phyloP scores from a whole-genome alignment of 2,888 invertebrate genomes.

The Tachina lurida region DNA sequence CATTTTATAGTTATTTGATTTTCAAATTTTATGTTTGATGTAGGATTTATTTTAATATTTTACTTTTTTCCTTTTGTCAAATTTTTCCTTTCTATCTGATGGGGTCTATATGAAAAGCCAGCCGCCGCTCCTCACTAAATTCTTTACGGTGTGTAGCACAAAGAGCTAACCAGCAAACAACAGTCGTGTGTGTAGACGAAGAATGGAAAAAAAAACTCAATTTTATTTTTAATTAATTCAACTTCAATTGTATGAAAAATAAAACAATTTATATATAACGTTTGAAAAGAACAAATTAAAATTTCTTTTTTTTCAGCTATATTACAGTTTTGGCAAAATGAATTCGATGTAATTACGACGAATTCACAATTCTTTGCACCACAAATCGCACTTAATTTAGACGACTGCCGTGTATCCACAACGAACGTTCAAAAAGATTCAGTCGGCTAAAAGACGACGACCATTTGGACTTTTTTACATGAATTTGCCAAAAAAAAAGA shows the following conservation, averaged over 20 bases:
- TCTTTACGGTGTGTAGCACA: conserved; percentile 74
- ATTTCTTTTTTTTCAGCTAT: conserved; percentile 45
- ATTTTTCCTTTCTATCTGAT: conserved; percentile 60
- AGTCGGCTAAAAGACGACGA: conserved; percentile 71
- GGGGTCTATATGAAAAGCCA: conserved; percentile 63
- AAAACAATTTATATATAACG: conserved; percentile 56
- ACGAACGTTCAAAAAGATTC: conserved; percentile 71
- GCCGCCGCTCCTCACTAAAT: conserved; percentile 69
- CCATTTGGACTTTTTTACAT: conserved; percentile 57
- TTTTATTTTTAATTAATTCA: conserved; percentile 68
- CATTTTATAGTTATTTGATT: conserved; percentile 86
- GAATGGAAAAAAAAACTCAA: conserved; percentile 69
- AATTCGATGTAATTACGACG: conserved; percentile 72
- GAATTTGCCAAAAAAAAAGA: conserved; percentile 38
- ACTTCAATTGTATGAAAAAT: conserved; percentile 53
- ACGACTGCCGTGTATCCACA: conserved; percentile 68
- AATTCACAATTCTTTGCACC: conserved; percentile 74
- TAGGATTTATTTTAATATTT: conserved; percentile 64
- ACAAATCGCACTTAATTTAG: conserved; percentile 74
- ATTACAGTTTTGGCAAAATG: conserved; percentile 68
- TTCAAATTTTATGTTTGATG: conserved; percentile 74
- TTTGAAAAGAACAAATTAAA: conserved; percentile 52
- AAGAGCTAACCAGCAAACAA: conserved; percentile 73
- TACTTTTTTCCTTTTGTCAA: conserved; percentile 49
- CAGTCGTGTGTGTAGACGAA: conserved; percentile 68